These are phyloP conservation scores for Temnothorax unifasciatus DNA, from an alignment of 2,888 invertebrate genomes.

Conservation along the genomic window DNA sequence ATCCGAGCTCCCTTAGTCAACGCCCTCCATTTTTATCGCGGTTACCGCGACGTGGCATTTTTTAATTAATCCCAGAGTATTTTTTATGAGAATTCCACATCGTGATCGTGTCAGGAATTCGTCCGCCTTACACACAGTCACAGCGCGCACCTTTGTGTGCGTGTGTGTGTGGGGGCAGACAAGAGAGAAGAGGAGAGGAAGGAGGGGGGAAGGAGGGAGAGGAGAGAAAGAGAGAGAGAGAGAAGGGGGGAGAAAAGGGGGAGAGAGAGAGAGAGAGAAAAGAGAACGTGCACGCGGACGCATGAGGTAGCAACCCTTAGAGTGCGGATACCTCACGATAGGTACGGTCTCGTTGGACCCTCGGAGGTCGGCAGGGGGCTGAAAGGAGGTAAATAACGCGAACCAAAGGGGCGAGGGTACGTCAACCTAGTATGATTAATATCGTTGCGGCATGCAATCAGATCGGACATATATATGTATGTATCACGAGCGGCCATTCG, in stretches of 20 bases:
- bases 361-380: slow-evolving; percentile 74
- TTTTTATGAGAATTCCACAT: slow-evolving; percentile 81
- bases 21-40: slow-evolving; percentile 56
- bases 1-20: slow-evolving; percentile 22
- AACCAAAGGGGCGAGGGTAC: slow-evolving; percentile 84
- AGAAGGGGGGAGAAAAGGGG: not conserved
- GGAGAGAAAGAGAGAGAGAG: not conserved
- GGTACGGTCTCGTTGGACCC: slow-evolving; percentile 70
- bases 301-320: slow-evolving; percentile 43
- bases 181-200: not conserved
- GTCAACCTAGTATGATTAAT: slow-evolving; percentile 88
- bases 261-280: not conserved
- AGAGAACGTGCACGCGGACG: slow-evolving; percentile 13
- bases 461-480: slow-evolving; percentile 82
- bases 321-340: slow-evolving; percentile 62
- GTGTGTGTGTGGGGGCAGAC: not conserved
- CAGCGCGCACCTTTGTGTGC: not conserved
- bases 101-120: slow-evolving; percentile 74
- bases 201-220: not conserved
- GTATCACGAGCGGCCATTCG: slow-evolving; percentile 73
- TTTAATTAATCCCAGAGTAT: slow-evolving; percentile 82
- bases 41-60: slow-evolving; percentile 78
- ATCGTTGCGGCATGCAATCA: slow-evolving; percentile 87
- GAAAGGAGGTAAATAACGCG: slow-evolving; percentile 81
- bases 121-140: slow-evolving; percentile 44